Evolutionary conservation across 2,888 invertebrate genomes (phyloP).

Genomic region (Chorisops tibialis): DNA sequence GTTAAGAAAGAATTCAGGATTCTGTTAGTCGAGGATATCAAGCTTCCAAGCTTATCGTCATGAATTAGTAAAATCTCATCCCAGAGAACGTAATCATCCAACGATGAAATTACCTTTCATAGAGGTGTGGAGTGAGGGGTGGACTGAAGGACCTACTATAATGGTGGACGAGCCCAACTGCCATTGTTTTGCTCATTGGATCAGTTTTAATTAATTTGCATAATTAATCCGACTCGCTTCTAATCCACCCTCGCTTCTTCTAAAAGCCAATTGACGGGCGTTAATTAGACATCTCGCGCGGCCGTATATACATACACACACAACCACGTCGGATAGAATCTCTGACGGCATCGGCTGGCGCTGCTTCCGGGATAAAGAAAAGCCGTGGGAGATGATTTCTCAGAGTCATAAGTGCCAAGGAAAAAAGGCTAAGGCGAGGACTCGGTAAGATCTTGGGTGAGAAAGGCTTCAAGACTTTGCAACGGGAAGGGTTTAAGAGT

Average conservation of each 20-base stretch:
- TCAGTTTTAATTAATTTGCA: constrained; percentile 33
- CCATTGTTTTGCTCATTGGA: constrained; percentile 26
- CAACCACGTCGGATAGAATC: too few relatives aligned
- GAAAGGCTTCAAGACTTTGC: too few relatives aligned
- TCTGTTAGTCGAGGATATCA: constrained; percentile 1
- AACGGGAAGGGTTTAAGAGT: not conserved
- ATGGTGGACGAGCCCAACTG: not conserved
- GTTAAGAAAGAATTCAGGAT: constrained; percentile 10
- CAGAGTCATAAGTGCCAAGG: too few relatives aligned
- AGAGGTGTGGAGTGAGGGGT: not conserved
- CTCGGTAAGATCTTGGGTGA: too few relatives aligned
- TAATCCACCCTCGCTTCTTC: too few relatives aligned
- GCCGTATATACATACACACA: too few relatives aligned
- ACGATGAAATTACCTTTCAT: constrained; percentile 25
- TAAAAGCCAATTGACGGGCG: too few relatives aligned
- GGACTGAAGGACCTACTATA: not conserved
- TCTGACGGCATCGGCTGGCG: too few relatives aligned
- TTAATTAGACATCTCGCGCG: too few relatives aligned
- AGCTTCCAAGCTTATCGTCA: not conserved
- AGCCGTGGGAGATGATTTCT: too few relatives aligned
- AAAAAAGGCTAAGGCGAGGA: too few relatives aligned
- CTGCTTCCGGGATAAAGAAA: too few relatives aligned
- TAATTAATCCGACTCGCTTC: constrained; percentile 27
- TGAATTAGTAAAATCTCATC: constrained; percentile 26
- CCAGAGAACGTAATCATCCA: constrained; percentile 11